Conservation (phyloP, 2,888 invertebrate genomes). For the Phorcus lineatus region DNA sequence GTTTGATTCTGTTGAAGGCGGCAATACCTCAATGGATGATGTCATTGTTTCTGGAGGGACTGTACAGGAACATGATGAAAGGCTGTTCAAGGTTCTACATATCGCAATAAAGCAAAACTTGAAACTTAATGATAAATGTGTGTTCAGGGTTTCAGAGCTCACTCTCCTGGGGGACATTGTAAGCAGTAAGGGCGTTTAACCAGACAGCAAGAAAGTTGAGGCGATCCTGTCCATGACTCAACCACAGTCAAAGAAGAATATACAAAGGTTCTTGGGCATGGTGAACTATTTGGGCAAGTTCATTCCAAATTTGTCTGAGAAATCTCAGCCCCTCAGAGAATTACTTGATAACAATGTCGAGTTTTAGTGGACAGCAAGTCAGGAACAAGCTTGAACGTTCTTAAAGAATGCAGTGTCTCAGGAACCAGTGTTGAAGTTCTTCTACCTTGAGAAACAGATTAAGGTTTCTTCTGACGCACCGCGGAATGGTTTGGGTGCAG, state of each 20-base stretch:
- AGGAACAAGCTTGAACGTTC: too few relatives aligned
- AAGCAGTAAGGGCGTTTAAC: constrained; percentile 30
- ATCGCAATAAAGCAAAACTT: constrained; percentile 19
- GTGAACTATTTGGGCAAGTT: constrained; percentile 29
- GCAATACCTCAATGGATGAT: too few relatives aligned
- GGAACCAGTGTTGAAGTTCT: too few relatives aligned
- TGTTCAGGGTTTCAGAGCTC: constrained; percentile 30
- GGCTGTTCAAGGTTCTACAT: constrained; percentile 9
- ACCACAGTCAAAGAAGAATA: not conserved
- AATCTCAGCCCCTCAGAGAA: not conserved
- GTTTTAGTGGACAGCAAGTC: too few relatives aligned
- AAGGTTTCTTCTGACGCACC: constrained; percentile 28
- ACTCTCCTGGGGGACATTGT: constrained; percentile 35
- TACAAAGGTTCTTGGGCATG: constrained; percentile 34
- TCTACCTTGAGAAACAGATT: constrained; percentile 22
- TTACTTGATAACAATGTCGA: too few relatives aligned
- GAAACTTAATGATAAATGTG: constrained; percentile 37
- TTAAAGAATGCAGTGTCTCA: too few relatives aligned
- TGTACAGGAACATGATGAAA: constrained; percentile 27
- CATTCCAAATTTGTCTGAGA: too few relatives aligned
- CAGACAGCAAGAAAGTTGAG: constrained; percentile 25
- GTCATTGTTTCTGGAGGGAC: too few relatives aligned
- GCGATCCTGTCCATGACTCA: not conserved
- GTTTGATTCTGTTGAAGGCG: too few relatives aligned
- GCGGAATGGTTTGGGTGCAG: too few relatives aligned